Percentiles rank a stretch among this genome's conserved stretches.
phyloP scores from a whole-genome alignment of 2,888 invertebrate species.

The Synanthedon vespiformis region DNA sequence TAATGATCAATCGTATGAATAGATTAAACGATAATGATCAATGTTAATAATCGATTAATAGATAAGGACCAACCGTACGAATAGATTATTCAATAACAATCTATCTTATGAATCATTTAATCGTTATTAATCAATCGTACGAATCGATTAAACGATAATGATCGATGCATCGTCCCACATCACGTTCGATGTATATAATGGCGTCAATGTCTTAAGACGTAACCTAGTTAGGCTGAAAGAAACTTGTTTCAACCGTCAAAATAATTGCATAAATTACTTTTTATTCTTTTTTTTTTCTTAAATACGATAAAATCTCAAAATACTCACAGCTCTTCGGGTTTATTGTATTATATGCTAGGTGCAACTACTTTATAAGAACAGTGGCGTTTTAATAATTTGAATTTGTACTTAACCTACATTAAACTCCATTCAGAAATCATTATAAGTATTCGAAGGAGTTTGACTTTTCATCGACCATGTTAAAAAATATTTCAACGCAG shows the following conservation, averaged over 20 bases:
- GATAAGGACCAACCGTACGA: too few species aligned
- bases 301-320: conserved; percentile 71
- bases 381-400: conserved; percentile 67
- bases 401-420: conserved; percentile 68
- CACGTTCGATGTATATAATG: conserved; percentile 42
- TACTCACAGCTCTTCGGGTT: conserved; percentile 70
- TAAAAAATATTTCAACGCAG: not conserved
- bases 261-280: conserved; percentile 40
- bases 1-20: too few species aligned
- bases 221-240: conserved; percentile 63
- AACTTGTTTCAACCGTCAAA: conserved; percentile 52
- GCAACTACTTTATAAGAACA: conserved; percentile 70
- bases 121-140: too few species aligned
- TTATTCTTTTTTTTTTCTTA: conserved; percentile 43
- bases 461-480: not conserved
- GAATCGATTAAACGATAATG: too few species aligned
- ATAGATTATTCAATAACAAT: too few species aligned
- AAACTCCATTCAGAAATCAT: conserved; percentile 44
- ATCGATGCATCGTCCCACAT: conserved; percentile 5
- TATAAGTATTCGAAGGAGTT: conserved; percentile 17
- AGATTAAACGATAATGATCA: too few species aligned
- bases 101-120: too few species aligned
- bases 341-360: conserved; percentile 68
- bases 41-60: too few species aligned
- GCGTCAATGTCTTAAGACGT: conserved; percentile 39